phyloP scores from a whole-genome alignment of 2,888 invertebrate species.

The Tetramorium bicarinatum region DNA sequence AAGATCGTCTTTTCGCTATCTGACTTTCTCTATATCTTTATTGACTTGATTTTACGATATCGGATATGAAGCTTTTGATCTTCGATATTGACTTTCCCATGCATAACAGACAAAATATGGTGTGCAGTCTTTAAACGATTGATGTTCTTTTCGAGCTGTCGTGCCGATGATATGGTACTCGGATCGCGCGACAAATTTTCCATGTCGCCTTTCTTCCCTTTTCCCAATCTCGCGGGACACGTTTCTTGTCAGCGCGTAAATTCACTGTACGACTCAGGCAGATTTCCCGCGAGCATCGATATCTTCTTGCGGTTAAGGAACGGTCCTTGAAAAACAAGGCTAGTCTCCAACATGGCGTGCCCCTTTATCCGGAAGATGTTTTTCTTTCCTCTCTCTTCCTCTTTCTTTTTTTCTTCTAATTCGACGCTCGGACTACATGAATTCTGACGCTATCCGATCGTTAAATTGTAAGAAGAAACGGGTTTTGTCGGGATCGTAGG shows the following conservation, averaged over 20 bases:
- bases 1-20: slow-evolving; percentile 7
- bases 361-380: not conserved
- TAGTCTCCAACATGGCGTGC: not conserved
- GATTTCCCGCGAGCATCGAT: slow-evolving; percentile 57
- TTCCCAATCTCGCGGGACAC: slow-evolving; percentile 46
- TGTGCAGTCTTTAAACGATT: not conserved
- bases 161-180: not conserved
- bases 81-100: not conserved
- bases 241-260: slow-evolving; percentile 4
- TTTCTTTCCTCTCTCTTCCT: slow-evolving; percentile 51
- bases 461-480: slow-evolving; percentile 79
- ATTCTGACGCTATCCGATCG: slow-evolving; percentile 72
- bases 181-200: slow-evolving; percentile 13
- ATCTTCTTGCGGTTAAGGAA: slow-evolving; percentile 10
- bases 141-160: not conserved
- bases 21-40: slow-evolving; percentile 28
- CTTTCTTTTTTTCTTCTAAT: slow-evolving; percentile 46
- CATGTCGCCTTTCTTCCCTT: slow-evolving; percentile 5
- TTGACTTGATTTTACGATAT: slow-evolving; percentile 9
- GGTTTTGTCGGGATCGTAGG: slow-evolving; percentile 79
- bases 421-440: slow-evolving; percentile 57
- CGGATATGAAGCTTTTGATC: not conserved
- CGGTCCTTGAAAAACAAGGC: not conserved
- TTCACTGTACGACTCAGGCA: slow-evolving; percentile 10
- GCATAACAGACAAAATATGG: not conserved